phyloP scores from a whole-genome alignment of 1,140 invertebrate species.

The Dolichoris vasculosae region DNA sequence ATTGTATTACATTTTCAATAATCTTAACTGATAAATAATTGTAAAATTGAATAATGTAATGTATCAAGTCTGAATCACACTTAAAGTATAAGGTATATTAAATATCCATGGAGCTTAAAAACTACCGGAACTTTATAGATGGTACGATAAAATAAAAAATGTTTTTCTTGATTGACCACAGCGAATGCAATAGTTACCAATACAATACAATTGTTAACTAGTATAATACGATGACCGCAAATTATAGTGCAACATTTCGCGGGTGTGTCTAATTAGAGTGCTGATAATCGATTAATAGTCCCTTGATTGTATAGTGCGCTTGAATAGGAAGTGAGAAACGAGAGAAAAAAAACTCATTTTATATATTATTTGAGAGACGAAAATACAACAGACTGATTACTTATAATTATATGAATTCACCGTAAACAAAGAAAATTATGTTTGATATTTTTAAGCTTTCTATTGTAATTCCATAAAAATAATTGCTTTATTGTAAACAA shows the following conservation, averaged over 20 bases:
- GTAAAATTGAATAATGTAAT: neutral
- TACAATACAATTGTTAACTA: conserved; percentile 23
- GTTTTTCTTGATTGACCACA: conserved; percentile 11
- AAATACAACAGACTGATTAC: neutral
- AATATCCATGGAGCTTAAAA: conserved; percentile 3
- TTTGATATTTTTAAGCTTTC: too few relatives aligned
- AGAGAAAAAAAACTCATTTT: neutral
- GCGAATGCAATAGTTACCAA: neutral
- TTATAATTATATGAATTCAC: too few relatives aligned
- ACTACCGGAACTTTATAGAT: conserved; percentile 8
- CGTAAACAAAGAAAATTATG: too few relatives aligned
- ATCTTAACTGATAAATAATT: too few relatives aligned
- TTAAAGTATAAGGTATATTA: neutral
- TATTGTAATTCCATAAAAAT: too few relatives aligned
- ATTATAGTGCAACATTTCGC: conserved; percentile 15
- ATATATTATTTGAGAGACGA: neutral
- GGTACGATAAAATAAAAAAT: conserved; percentile 8
- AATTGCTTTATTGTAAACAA: too few relatives aligned
- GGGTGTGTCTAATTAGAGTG: conserved; percentile 45
- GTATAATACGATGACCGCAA: neutral
- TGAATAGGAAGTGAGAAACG: neutral
- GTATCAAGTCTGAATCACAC: neutral
- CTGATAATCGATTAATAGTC: conserved; percentile 34
- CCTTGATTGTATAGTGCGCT: neutral
- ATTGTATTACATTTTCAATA: too few relatives aligned